A percentile compares a stretch with the other conserved stretches of the same genome.
Conservation (phyloP, 2,888 invertebrate species). For the Macaria notata region DNA sequence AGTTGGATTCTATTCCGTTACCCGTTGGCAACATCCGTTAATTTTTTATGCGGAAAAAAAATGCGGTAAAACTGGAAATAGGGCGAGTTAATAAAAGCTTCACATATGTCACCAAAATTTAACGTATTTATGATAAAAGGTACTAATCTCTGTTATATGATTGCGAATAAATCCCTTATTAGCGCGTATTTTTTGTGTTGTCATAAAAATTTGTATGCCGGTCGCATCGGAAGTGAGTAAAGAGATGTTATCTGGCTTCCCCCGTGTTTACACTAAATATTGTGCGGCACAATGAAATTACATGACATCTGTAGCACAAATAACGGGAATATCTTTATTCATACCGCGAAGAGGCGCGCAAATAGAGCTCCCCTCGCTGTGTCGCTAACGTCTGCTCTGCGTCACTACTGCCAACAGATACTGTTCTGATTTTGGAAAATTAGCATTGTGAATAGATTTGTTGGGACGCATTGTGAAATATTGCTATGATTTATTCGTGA, state of each 20-base stretch:
- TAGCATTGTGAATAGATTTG: neutral
- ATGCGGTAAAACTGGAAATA: slow-evolving; percentile 24
- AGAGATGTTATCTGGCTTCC: slow-evolving; percentile 76
- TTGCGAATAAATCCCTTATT: slow-evolving; percentile 73
- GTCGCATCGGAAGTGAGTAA: slow-evolving; percentile 56
- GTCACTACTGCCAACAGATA: slow-evolving; percentile 47
- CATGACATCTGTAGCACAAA: slow-evolving; percentile 82
- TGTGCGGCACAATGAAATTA: slow-evolving; percentile 80
- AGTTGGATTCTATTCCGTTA: slow-evolving; percentile 11
- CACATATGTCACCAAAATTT: slow-evolving; percentile 42
- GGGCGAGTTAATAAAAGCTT: slow-evolving; percentile 24
- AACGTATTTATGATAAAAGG: slow-evolving; percentile 55
- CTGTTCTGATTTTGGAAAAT: slow-evolving; percentile 34
- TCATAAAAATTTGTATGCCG: slow-evolving; percentile 64
- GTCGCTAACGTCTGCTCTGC: slow-evolving; percentile 70
- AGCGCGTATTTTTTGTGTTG: slow-evolving; percentile 57
- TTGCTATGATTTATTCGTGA: no score
- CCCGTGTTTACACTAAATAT: slow-evolving; percentile 81
- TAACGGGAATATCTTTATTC: slow-evolving; percentile 82
- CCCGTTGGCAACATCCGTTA: neutral
- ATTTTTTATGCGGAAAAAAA: slow-evolving; percentile 14
- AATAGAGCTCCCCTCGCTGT: slow-evolving; percentile 68
- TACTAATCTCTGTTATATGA: slow-evolving; percentile 68
- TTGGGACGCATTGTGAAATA: no score
- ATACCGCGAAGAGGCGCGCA: slow-evolving; percentile 66